Evolutionary conservation across 2,113 vertebrate genomes (phyloP), one percentile per base, ranked within the genome.

Genomic region (Semnopithecus entellus): DNA sequence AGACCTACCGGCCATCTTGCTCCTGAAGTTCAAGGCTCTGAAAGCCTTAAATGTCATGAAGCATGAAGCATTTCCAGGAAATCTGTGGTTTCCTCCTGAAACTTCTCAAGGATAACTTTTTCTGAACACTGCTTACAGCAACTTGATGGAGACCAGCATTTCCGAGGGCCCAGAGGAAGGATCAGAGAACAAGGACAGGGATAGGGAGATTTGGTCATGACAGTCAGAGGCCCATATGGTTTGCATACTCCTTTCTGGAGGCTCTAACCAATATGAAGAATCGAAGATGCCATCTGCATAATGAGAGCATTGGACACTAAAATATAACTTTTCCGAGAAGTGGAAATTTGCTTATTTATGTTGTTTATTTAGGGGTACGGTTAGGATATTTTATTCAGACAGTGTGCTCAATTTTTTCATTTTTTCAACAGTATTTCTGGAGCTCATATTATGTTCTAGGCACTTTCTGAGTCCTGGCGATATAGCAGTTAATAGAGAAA

Each of bases 81-180:
- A 5, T 18, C 73, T 90, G 76, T 79, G 86, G 91, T 96, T 97
- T 97, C 93, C 90, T 52, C 97, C 83, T 89, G 93, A 93, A 90
- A 27, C 76, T 96, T 82, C 96, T 97, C 92, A 95, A 91, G 95
- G 95, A 92, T 87, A 89, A 84, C 81, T 81, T 96, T 95, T 92
- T 89, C 96, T 98, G 97, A 97, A 89, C 97, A 94, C 89, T 96
- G 79, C 97, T 96, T 92, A 88, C 81, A 85, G 55, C 91, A 75
- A 85, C 91, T 61, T 59, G 8, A 72, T 80, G 43, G 13, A 85
- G 94, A 88, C 75, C 94, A 27, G 16, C 27, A 2, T 14, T 97
- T 97, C 96, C 45, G 27, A 93, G 97, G 93, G 88, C 6, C 23
- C 50, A 72, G 78, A 81, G 12, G 86, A 45, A 45, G 8, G 10